These are phyloP conservation scores for Cranoglanis bouderius DNA, from an alignment of 2,113 vertebrate genomes.

Conservation along the genomic window DNA sequence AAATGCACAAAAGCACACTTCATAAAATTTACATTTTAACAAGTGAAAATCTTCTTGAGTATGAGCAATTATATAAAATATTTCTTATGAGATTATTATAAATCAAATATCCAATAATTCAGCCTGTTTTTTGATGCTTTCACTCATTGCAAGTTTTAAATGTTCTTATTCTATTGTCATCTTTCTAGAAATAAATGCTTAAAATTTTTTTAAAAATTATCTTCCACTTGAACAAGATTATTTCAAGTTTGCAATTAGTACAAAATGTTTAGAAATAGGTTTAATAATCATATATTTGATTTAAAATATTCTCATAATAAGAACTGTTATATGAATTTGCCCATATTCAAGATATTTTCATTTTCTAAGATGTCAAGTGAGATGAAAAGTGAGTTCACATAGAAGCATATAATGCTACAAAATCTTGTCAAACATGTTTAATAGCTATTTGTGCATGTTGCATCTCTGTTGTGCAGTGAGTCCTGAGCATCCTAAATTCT, in stretches of 20 bases:
- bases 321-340: background rate
- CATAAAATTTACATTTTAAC: background rate
- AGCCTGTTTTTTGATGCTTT: background rate
- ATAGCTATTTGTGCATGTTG: conserved; percentile 56
- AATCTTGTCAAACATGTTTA: conserved; percentile 56
- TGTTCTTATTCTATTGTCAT: background rate
- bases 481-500: conserved; percentile 31
- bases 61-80: background rate
- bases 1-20: background rate
- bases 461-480: conserved; percentile 48
- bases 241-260: background rate
- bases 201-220: background rate
- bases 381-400: conserved; percentile 55
- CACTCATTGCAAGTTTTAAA: background rate
- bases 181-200: background rate
- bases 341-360: background rate
- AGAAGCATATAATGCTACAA: conserved; percentile 42
- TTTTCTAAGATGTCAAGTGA: background rate
- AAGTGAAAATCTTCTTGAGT: background rate
- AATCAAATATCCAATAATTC: background rate
- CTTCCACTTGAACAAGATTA: background rate
- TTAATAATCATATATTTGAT: background rate
- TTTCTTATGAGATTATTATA: background rate
- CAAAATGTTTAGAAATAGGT: background rate
- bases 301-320: background rate